phyloP scores from a whole-genome alignment of 2,888 invertebrate genomes.

The Orgyia antiqua region DNA sequence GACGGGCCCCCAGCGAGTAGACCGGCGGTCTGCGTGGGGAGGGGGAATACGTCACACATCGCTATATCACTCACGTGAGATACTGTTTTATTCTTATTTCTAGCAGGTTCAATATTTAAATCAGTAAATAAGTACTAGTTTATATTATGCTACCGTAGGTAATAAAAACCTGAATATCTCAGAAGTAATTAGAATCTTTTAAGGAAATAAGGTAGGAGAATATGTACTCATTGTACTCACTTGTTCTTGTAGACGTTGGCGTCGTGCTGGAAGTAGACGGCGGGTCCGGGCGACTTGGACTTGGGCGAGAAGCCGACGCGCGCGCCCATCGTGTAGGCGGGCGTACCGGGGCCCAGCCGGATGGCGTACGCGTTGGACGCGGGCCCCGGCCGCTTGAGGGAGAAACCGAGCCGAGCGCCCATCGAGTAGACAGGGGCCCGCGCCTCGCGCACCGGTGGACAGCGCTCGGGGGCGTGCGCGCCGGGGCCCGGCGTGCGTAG shows the following conservation, averaged over 20 bases:
- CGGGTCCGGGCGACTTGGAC: constrained; percentile 69
- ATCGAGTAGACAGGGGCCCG: constrained; percentile 80
- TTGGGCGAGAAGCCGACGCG: constrained; percentile 48
- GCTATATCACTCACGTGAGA: neutral
- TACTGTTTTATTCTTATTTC: too few species aligned
- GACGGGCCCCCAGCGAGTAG: constrained; percentile 57
- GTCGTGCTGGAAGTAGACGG: constrained; percentile 69
- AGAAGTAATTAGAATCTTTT: too few species aligned
- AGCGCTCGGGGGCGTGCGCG: constrained; percentile 79
- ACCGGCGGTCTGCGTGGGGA: constrained; percentile 45
- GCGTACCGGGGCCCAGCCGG: constrained; percentile 62
- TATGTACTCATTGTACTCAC: constrained; percentile 26
- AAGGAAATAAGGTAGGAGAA: too few species aligned
- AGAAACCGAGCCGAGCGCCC: constrained; percentile 59
- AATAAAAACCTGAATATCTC: too few species aligned
- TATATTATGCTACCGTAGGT: too few species aligned
- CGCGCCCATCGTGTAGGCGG: constrained; percentile 63
- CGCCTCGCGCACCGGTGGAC: constrained; percentile 67
- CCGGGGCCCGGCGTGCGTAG: constrained; percentile 80
- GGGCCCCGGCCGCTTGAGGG: constrained; percentile 69
- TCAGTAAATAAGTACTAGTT: too few species aligned
- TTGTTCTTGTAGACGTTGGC: constrained; percentile 50
- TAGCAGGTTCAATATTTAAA: too few species aligned
- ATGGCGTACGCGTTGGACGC: constrained; percentile 80
- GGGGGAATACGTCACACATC: neutral